Evolutionary conservation across 2,888 invertebrate species (phyloP), one percentile per base, ranked within the genome.

Genomic region (Brenthis ino): DNA sequence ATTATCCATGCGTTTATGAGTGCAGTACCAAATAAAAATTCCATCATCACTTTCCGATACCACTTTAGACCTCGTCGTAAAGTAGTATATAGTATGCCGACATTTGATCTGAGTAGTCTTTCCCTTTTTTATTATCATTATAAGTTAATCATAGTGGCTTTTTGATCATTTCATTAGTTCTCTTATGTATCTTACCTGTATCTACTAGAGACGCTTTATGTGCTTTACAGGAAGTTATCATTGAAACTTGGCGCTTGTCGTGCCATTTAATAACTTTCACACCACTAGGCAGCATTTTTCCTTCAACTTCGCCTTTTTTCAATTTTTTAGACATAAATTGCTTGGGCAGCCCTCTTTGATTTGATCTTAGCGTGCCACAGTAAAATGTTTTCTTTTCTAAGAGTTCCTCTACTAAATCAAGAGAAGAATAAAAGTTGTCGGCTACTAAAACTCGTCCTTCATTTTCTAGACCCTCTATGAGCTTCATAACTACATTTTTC

Each of bases 311-410:
- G 56, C 79, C 77, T 66, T 76, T 77, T 60, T 77, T 47, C 16
- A 57, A 16, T 57, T 57, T 57, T 57, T 16, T 47, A 11, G n/a
- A n/a, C n/a, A n/a, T n/a, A n/a, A n/a, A n/a, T n/a, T n/a, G n/a
- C 47, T 74, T 77, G 63, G 79, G 79, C 57, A 79, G 55, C 43
- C 74, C 71, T 77, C 70, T 79, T 50, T 77, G 67, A 33, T 75
- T 79, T 64, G 64, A n/a, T 61, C 74, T 68, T 20, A 79, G 54
- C 24, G 79, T 80, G 16, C 79, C 79, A 70, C 76, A 77, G 61
- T 71, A 67, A 61, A 69, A 69, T 11, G 77, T 75, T 73, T 77
- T 75, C 60, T 75, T 64, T 51, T 37, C 51, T 57, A 75, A 53
- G 6, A 78, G 71, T 65, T 73, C 70, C 63, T 79, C 76, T 2